These are phyloP conservation scores for Dryocosmus kuriphilus DNA, from an alignment of 2,888 invertebrate genomes.

Conservation along the genomic window DNA sequence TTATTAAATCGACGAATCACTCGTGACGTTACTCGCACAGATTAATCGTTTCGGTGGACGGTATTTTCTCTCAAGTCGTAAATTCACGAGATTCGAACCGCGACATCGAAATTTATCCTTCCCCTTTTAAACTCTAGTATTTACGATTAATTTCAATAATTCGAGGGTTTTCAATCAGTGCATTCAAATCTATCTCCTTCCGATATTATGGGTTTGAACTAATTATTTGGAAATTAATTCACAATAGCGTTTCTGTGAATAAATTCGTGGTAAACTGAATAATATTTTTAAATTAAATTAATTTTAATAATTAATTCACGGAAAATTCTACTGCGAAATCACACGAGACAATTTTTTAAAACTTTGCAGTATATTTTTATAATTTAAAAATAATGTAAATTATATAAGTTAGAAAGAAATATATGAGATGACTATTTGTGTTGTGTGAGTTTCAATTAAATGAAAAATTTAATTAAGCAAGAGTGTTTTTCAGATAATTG, in stretches of 20 bases:
- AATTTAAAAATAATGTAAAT: too few species aligned
- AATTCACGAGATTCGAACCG: conserved; percentile 32
- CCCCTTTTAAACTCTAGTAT: conserved; percentile 5
- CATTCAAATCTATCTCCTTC: background rate
- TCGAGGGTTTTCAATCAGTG: background rate
- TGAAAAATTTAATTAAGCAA: too few species aligned
- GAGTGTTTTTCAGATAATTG: too few species aligned
- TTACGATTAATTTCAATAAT: conserved; percentile 31
- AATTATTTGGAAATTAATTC: background rate
- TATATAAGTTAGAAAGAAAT: too few species aligned
- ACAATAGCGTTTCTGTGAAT: background rate
- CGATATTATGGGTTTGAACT: background rate
- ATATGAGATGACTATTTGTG: too few species aligned
- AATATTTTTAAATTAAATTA: background rate
- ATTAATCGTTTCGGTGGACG: conserved; percentile 33
- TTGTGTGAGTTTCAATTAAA: too few species aligned
- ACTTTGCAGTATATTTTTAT: too few species aligned
- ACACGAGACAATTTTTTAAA: too few species aligned
- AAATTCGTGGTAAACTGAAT: background rate
- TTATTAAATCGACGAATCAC: conserved; percentile 30
- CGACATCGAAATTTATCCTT: conserved; percentile 2
- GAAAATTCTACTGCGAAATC: too few species aligned
- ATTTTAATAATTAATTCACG: too few species aligned
- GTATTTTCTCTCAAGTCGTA: conserved; percentile 20
- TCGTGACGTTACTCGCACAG: conserved; percentile 13